Conservation (phyloP, 2,113 vertebrate genomes). For the Syngnathus scovelli region DNA sequence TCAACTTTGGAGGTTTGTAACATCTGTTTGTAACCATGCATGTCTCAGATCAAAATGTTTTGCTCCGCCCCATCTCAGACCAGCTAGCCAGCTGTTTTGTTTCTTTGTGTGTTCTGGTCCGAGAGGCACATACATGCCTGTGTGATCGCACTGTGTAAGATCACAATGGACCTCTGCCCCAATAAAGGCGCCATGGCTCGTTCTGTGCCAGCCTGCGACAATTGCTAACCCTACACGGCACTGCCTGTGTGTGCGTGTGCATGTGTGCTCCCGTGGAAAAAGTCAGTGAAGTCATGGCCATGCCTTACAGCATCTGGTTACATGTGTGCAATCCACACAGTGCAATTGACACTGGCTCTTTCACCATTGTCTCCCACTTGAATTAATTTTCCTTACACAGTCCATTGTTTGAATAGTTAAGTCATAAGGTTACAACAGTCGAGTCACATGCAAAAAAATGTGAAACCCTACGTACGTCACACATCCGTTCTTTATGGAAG, state of each 20-base stretch:
- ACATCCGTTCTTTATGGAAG: neutral
- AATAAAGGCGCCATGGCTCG: conserved; percentile 41
- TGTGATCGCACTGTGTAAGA: conserved; percentile 57
- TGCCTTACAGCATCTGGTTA: conserved; percentile 57
- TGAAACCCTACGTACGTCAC: conserved; percentile 28
- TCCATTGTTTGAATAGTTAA: conserved; percentile 3
- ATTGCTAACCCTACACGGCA: conserved; percentile 32
- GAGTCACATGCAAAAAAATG: conserved; percentile 32
- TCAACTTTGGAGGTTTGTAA: neutral
- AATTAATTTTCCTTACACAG: conserved; percentile 13
- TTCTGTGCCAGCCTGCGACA: conserved; percentile 54
- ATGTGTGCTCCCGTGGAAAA: conserved; percentile 43
- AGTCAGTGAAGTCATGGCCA: conserved; percentile 67
- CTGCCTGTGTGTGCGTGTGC: conserved; percentile 19
- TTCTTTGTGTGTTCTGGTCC: conserved; percentile 36
- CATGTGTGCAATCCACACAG: conserved; percentile 47
- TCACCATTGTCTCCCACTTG: conserved; percentile 35
- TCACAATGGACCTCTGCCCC: conserved; percentile 59
- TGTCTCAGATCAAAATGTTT: conserved; percentile 29
- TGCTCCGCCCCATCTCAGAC: conserved; percentile 22
- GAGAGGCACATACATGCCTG: conserved; percentile 37
- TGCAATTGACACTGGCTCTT: conserved; percentile 40
- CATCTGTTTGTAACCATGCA: neutral
- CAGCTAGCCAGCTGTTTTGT: conserved; percentile 28
- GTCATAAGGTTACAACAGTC: conserved; percentile 23